Base-by-base conservation (phyloP, 2,797 vertebrate species). In the Naso thynnoides region DNA sequence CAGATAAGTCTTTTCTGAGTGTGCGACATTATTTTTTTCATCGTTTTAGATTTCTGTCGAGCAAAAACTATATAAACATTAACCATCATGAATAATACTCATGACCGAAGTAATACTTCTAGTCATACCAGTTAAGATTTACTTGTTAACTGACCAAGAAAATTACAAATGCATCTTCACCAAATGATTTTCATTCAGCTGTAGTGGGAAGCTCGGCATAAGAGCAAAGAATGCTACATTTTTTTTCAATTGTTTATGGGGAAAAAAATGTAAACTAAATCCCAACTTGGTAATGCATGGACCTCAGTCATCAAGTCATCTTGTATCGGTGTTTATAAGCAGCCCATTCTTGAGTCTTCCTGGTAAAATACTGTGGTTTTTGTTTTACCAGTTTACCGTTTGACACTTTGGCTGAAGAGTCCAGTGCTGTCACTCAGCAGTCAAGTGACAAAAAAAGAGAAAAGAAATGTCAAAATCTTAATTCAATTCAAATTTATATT, bases 311-410 rank as follows among this genome's bases (percentile, higher is more conserved):
- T 36, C 33, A 36, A 36, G 33, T 36, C 33, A 36, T 8, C 33
- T 36, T 8, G 33, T 9, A 8, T 36, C 13, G 33, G 54, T 45
- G 7, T 52, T 60, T 42, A 58, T 15, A 42, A 63, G 33, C 41
- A 55, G 31, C 59, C 70, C 60, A 55, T 64, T 54, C 36, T 74
- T 58, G 44, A 80, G 82, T 90, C 79, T 89, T 88, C 82, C 89
- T 81, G 85, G 65, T 79, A 76, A 77, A 52, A 42, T 26, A 60
- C n/a, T 41, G 38, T 70, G 23, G 75, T 55, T 31, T 57, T 56
- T 74, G 24, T 55, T 73, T 82, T 18, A 59, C 69, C 31, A 42
- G 27, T 64, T 49, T 50, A 56, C 19, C 68, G 53, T 49, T 53
- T 27, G 36, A 70, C 59, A 41, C 24, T 72, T 52, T 13, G 54